Percentiles rank a stretch among this genome's conserved stretches.
phyloP scores from a whole-genome alignment of 2,797 vertebrate genomes.

The Phrynocephalus forsythii region DNA sequence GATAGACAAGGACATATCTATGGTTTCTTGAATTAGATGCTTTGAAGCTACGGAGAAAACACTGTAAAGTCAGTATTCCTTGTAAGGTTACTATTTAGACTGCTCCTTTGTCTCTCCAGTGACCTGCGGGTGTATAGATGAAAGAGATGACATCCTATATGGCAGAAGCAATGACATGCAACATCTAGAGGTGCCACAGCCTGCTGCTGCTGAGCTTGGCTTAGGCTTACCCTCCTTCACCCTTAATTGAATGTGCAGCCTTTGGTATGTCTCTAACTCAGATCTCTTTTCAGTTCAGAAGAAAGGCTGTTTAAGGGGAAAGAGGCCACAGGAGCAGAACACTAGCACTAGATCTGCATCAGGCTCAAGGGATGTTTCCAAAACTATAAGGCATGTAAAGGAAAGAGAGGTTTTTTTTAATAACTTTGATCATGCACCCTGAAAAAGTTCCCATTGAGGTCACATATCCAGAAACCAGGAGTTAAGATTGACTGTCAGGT shows the following conservation, averaged over 20 bases:
- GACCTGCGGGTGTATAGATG: background rate
- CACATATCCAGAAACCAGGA: conserved; percentile 39
- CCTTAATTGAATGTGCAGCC: conserved; percentile 75
- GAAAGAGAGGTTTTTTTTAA: background rate
- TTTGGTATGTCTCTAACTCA: conserved; percentile 65
- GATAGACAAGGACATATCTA: background rate
- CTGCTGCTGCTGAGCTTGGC: conserved; percentile 60
- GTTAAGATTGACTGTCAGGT: conserved; percentile 38
- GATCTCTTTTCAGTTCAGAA: conserved; percentile 65
- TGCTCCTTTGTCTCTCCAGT: background rate
- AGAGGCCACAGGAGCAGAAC: conserved; percentile 55
- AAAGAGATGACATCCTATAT: conserved; percentile 36
- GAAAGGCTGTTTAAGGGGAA: conserved; percentile 70
- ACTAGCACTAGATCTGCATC: conserved; percentile 64
- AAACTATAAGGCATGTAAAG: conserved; percentile 39
- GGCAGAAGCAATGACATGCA: background rate
- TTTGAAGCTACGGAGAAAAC: background rate
- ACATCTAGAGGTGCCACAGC: conserved; percentile 54
- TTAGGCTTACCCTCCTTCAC: conserved; percentile 59
- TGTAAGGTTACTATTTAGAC: background rate
- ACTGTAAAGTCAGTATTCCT: background rate
- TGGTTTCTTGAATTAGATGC: background rate
- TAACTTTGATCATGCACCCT: conserved; percentile 22
- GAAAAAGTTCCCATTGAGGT: conserved; percentile 32
- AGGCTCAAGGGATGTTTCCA: conserved; percentile 45